Percentiles rank a stretch among this genome's conserved stretches.
phyloP scores from a whole-genome alignment of 2,888 invertebrate genomes.

The Blastobasis adustella region DNA sequence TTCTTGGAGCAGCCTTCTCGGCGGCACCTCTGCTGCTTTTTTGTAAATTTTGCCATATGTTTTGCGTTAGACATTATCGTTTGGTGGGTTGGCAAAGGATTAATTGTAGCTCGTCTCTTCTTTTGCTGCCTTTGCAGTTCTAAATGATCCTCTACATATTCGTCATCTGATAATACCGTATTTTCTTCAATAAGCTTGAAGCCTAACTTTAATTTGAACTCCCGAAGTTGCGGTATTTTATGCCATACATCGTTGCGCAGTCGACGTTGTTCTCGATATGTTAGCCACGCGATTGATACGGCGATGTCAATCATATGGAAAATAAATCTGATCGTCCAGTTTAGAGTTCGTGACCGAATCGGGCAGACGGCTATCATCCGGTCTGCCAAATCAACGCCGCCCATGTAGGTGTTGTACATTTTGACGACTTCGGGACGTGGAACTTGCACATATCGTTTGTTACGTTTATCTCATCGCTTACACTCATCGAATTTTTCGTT shows the following conservation, averaged over 20 bases:
- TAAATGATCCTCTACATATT: too few species aligned
- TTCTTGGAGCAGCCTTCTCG: background rate
- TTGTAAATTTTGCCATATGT: background rate
- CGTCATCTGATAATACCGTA: too few species aligned
- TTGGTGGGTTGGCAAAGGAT: background rate
- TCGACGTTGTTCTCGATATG: background rate
- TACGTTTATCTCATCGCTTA: background rate
- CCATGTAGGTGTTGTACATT: background rate
- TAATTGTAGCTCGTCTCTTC: background rate
- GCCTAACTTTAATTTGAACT: background rate
- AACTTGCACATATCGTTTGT: background rate
- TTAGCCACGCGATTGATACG: background rate
- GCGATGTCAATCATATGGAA: background rate
- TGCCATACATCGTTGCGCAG: background rate
- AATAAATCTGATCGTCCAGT: background rate
- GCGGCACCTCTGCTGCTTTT: background rate
- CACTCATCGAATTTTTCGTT: background rate
- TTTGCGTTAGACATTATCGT: background rate
- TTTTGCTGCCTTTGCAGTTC: background rate
- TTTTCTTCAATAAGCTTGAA: background rate
- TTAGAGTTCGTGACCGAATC: background rate
- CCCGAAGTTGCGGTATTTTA: background rate
- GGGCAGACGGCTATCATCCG: conserved; percentile 6
- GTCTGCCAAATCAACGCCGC: conserved; percentile 6
- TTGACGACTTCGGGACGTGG: background rate